Percentiles rank a stretch among this genome's conserved stretches.
These are phyloP conservation scores for Sebastes variabilis DNA, from an alignment of 2,797 vertebrate species.

Conservation along the genomic window DNA sequence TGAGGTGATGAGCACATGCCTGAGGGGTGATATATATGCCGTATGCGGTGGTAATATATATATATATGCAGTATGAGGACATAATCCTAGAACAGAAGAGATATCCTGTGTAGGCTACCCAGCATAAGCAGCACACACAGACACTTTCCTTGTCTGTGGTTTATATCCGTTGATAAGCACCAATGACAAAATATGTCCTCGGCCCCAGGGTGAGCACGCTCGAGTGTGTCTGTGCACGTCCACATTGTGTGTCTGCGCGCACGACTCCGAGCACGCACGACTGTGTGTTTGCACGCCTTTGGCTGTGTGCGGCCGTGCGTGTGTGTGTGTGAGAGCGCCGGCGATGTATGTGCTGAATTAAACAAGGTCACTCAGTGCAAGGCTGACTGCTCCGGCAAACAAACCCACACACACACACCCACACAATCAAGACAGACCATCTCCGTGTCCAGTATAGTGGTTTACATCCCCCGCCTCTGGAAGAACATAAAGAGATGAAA, in stretches of 20 bases:
- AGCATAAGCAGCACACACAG: slow-evolving; percentile 25
- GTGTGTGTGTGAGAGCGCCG: slow-evolving; percentile 27
- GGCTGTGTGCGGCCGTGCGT: slow-evolving; percentile 37
- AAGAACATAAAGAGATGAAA: slow-evolving; percentile 22
- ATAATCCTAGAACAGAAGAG: slow-evolving; percentile 26
- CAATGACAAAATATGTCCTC: slow-evolving; percentile 77
- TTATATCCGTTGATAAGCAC: slow-evolving; percentile 67
- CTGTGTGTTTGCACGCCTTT: slow-evolving; percentile 27
- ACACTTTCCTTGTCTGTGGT: slow-evolving; percentile 55
- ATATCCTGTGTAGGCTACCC: slow-evolving; percentile 10
- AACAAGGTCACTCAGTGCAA: slow-evolving; percentile 76
- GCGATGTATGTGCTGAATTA: slow-evolving; percentile 69
- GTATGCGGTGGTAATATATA: not conserved
- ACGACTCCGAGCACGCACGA: not conserved
- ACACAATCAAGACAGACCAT: not conserved
- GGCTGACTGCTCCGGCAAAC: slow-evolving; percentile 44
- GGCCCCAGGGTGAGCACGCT: slow-evolving; percentile 48
- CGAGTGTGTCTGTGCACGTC: slow-evolving; percentile 20
- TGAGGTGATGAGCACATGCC: slow-evolving; percentile 1
- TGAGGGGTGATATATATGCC: slow-evolving; percentile 4
- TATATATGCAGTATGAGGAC: slow-evolving; percentile 18
- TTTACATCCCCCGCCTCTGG: not conserved
- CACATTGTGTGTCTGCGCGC: not conserved
- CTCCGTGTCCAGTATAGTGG: not conserved
- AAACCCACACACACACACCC: not conserved